Conservation (phyloP, 2,797 vertebrate species). For the Pelochelys cantorii region DNA sequence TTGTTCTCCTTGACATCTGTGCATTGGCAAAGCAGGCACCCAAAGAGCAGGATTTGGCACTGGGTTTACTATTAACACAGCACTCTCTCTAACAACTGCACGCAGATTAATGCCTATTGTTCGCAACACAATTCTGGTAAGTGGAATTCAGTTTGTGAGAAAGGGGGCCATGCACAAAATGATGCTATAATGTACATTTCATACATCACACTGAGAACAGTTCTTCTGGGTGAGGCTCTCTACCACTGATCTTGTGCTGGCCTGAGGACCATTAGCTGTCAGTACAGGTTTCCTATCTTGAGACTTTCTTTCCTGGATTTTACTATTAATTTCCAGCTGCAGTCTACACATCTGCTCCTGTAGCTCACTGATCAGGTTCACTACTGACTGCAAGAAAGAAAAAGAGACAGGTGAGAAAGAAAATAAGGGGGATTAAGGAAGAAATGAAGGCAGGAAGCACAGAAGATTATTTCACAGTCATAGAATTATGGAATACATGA, state of each 20-base stretch:
- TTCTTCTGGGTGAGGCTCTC: conserved; percentile 81
- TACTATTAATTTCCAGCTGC: conserved; percentile 95
- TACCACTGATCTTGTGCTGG: conserved; percentile 63
- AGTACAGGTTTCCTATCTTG: conserved; percentile 83
- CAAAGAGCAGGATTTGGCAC: background rate
- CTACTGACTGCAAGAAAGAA: conserved; percentile 89
- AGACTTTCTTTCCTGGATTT: conserved; percentile 92
- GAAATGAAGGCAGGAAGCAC: background rate
- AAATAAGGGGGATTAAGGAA: conserved; percentile 10
- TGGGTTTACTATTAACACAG: background rate
- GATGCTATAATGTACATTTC: conserved; percentile 81
- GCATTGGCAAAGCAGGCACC: background rate
- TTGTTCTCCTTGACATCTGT: background rate
- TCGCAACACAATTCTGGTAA: conserved; percentile 67
- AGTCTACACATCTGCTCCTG: conserved; percentile 98
- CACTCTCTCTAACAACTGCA: background rate
- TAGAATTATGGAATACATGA: background rate
- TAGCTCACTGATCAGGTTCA: conserved; percentile 98
- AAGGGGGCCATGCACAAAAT: conserved; percentile 64
- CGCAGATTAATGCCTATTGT: conserved; percentile 31
- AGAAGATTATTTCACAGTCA: background rate
- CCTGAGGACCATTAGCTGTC: conserved; percentile 65
- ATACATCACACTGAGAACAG: conserved; percentile 86
- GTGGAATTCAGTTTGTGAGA: conserved; percentile 60
- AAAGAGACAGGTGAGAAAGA: conserved; percentile 58